Percentiles rank a stretch among this genome's conserved stretches.
Evolutionary conservation across 1,140 invertebrate species (phyloP).

Genomic region (Solenopsis invicta): DNA sequence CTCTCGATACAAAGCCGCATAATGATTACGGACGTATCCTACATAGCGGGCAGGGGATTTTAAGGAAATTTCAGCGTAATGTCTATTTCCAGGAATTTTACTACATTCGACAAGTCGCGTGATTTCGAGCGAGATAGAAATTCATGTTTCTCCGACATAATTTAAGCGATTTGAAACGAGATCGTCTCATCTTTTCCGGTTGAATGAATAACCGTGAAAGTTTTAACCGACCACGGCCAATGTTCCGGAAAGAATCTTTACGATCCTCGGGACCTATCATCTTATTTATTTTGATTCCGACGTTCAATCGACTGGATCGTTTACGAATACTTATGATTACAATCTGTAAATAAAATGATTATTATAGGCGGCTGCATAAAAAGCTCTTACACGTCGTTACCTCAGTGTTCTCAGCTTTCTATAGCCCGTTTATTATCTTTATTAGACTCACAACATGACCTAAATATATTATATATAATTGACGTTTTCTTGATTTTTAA

Average conservation of each 20-base stretch:
- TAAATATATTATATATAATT: background rate
- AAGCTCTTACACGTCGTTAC: conserved; percentile 2
- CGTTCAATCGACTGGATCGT: conserved; percentile 22
- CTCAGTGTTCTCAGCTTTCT: conserved; percentile 44
- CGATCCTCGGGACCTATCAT: conserved; percentile 49
- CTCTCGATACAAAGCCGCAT: background rate
- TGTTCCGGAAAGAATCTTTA: conserved; percentile 62
- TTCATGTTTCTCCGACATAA: conserved; percentile 37
- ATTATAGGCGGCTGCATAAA: conserved; percentile 7
- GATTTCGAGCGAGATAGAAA: conserved; percentile 49
- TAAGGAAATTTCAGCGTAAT: background rate
- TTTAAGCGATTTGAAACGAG: conserved; percentile 42
- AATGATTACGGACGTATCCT: background rate
- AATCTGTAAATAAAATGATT: conserved; percentile 45
- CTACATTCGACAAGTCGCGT: conserved; percentile 13
- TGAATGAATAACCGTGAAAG: conserved; percentile 64
- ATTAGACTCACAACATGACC: conserved; percentile 2
- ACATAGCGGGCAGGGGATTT: background rate
- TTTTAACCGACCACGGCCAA: conserved; percentile 49
- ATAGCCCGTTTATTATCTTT: conserved; percentile 36
- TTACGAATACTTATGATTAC: conserved; percentile 50
- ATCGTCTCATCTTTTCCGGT: conserved; percentile 52
- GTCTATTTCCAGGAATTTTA: conserved; percentile 16
- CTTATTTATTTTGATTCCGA: conserved; percentile 39
- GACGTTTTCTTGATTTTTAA: background rate